Evolutionary conservation across 92 coral and sea anemone genomes (phyloP), one percentile per base, ranked within the genome.

Genomic region (Palythoa heliodiscus): DNA sequence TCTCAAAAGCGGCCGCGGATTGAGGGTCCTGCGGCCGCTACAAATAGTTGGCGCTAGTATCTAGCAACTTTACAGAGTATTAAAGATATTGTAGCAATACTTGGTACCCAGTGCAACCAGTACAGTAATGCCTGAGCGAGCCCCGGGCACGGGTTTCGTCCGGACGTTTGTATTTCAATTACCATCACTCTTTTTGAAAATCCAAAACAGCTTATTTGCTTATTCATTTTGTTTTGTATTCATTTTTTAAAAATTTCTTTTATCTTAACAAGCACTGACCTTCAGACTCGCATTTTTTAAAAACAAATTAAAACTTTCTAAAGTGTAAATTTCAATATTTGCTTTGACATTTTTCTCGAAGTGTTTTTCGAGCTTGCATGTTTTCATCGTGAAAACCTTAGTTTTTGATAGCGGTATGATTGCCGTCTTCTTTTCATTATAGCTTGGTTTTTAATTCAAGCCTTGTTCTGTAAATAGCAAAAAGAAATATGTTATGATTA

Each of bases 1-100:
- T 86, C 88, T 52, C 93, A 82, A 16, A 96, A 96, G 91, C 92
- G 99, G 40, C 97, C 88, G 0, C 93, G 99, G 50, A 53, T 96
- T 92, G 98, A 96, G 61, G 96, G 92, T 37, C 40, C 88, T 53
- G 74, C 90, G 6, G 84, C 89, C 1, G 91, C 98, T 17, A 86
- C 98, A 64, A 93, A 95, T 83, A 95, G 98, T 57, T 94, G 98
- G 99, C 99, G 97, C 75, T 96, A 87, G 79, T 67, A 82, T 73
- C 39, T 38, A 40, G 12, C 29, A 22, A 11, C 43, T 71, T 29
- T 63, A 67, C 53, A 63, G 58, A 75, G 70, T 38, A 76, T 39
- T 25, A 64, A 35, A 83, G 80, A 75, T 83, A 76, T 70, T 71
- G 72, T 64, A 76, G 23, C 37, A 50, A 71, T 52, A 83, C 79